Base-by-base conservation (phyloP, 2,797 vertebrate species). In the Astyanax mexicanus region DNA sequence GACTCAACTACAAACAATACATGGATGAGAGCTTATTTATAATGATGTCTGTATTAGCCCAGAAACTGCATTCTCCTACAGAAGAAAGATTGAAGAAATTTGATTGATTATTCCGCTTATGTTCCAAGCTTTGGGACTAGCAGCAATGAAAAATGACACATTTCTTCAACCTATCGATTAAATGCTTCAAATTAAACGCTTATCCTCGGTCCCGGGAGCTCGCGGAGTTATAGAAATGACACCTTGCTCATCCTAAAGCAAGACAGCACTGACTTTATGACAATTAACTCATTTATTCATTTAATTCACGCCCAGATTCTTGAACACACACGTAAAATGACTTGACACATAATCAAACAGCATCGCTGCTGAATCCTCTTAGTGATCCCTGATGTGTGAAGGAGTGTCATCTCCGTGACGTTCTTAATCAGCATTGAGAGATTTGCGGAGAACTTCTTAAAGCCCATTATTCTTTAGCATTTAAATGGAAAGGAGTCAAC, bases 381-480 rank as follows among this genome's bases (percentile, higher is more conserved):
- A 62, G 17, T 23, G 42, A 66, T 70, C 57, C 51, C 58, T 58
- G 47, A 75, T 44, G 55, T 54, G 67, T 35, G 29, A 65, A 47
- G 15, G 54, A 49, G 21, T 47, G 68, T 40, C 68, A 49, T 70
- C 42, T 29, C 8, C 3, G n/a, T 65, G 51, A 19, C 49, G 6
- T 11, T 19, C 69, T 32, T 32, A 32, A 72, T 66, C 49, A 67
- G 35, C 21, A 66, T 55, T 12, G 21, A 12, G 52, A 37, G 23
- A 19, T 25, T 38, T 52, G 32, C 19, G 49, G 55, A 10, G 44
- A 11, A 47, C 11, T 72, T 49, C 13, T n/a, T 66, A n/a, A 58
- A 73, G 45, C 44, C 15, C 29, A 78, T 72, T 42, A 66, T 66
- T 78, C 60, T 67, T 52, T 54, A 76, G 69, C 40, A 17, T 64